Conservation (phyloP, 2,888 invertebrate genomes). For the Podabrus alpinus region DNA sequence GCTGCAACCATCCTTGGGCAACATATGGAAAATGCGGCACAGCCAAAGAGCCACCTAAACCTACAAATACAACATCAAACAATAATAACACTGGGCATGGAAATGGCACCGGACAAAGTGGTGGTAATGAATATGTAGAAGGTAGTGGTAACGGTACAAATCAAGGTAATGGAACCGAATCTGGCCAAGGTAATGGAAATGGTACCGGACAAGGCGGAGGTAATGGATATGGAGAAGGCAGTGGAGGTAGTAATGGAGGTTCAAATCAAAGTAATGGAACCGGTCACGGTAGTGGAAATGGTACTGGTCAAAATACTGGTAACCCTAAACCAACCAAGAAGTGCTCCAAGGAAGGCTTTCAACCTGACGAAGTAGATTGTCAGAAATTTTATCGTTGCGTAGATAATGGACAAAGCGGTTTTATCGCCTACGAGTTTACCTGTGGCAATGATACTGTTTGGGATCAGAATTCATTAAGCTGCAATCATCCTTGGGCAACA, state of each 20-base stretch:
- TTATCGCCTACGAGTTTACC: conserved; percentile 70
- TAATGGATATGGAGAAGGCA: not conserved
- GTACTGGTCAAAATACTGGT: not conserved
- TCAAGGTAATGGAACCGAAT: not conserved
- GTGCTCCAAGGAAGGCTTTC: conserved; percentile 21
- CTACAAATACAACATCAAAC: conserved; percentile 5
- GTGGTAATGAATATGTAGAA: not conserved
- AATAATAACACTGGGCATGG: not conserved
- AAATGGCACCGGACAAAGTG: not conserved
- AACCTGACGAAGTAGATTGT: conserved; percentile 58
- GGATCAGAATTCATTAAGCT: conserved; percentile 22
- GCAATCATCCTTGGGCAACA: conserved; percentile 19
- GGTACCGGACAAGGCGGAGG: conserved; percentile 5
- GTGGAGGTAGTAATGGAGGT: not conserved
- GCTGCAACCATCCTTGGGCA: conserved; percentile 24
- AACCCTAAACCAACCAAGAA: not conserved
- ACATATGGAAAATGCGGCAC: conserved; percentile 33
- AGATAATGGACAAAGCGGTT: conserved; percentile 60
- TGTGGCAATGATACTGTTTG: conserved; percentile 62
- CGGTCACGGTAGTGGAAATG: not conserved
- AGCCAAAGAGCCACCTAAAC: conserved; percentile 16
- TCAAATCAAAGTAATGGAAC: not conserved
- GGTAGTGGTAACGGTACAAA: not conserved
- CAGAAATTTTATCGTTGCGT: conserved; percentile 80
- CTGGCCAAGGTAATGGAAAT: not conserved